Conservation (phyloP, 2,888 invertebrate genomes). For the Perdita meconis region DNA sequence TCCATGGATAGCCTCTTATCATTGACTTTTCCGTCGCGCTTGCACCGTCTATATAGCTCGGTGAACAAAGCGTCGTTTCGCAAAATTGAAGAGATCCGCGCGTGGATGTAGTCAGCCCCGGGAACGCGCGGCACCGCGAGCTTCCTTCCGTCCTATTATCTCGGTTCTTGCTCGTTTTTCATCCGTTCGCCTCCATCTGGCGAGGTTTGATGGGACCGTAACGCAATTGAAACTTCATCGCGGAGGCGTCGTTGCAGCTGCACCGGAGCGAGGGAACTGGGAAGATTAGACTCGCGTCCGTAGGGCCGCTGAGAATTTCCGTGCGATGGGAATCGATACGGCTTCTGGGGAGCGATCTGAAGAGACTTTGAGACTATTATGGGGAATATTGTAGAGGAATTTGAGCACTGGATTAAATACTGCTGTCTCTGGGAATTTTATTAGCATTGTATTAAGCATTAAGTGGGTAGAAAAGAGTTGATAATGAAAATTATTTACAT, state of each 20-base stretch:
- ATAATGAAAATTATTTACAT: no score
- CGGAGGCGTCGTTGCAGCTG: conserved; percentile 41
- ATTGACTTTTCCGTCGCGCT: background rate
- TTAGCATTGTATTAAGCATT: no score
- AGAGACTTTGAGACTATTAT: background rate
- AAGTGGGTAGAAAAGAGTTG: no score
- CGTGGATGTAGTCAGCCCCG: background rate
- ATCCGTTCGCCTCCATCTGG: conserved; percentile 47
- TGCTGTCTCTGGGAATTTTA: no score
- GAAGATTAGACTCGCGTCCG: conserved; percentile 35
- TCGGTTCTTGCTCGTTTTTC: conserved; percentile 27
- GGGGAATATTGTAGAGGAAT: no score
- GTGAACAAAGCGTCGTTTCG: background rate
- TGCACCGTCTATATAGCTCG: background rate
- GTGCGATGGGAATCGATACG: conserved; percentile 43
- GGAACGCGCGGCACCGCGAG: background rate
- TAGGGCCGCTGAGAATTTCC: conserved; percentile 24
- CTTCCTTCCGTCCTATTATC: conserved; percentile 38
- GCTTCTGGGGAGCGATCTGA: conserved; percentile 8
- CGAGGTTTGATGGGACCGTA: conserved; percentile 59
- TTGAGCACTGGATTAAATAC: no score
- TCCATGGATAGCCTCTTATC: background rate
- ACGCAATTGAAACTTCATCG: conserved; percentile 65
- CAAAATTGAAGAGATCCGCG: conserved; percentile 22
- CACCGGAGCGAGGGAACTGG: conserved; percentile 20